Evolutionary conservation across 2,113 vertebrate species (phyloP), one percentile per base, ranked within the genome.

Genomic region (Thamnophis sirtalis): DNA sequence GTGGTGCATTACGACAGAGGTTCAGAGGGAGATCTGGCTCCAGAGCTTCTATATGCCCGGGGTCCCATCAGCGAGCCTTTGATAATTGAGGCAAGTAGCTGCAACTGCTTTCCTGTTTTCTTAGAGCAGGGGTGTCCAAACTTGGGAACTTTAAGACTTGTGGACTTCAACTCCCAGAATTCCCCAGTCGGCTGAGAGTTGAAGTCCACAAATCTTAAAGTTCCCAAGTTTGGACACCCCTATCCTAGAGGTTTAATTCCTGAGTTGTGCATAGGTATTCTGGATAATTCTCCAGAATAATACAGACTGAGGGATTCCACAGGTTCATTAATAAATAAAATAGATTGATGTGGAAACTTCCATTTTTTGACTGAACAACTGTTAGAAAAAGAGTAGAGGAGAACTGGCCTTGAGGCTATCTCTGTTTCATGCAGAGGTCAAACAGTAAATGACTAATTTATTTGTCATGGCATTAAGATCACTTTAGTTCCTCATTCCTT

Each of bases 1-100:
- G 89, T 98, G 92, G 95, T 99, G 91, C 98, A 98, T 96, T 99
- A 99, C 0, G 98, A 99, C 94, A 97, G 98, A 17, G 98, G 98
- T 0, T 92, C 97, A 0, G 99, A 99, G 95, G 98, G 98, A 0
- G 98, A 99, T 84, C 95, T 96, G 92, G 97, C 98, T 1, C 98
- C 99, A 0, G 99, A 99, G 95, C 97, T 97, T 50, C 97, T 99
- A 91, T 97, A 97, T 0, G 98, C 98, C 80, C 98, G 96, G 0
- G 99, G 99, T 0, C 99, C 99, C 17, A 99, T 98, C 91, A 99
- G 99, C 0, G 99, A 99, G 56, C 99, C 99, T 0, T 97, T 99
- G 0, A 38, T 99, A 92, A 97, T 99, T 2, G 99, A 99, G 98
- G 99, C 99, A 94, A 97, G 96, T 0, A 3, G 5, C 33, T 58